These are phyloP conservation scores for Agapostemon virescens DNA, from an alignment of 2,888 invertebrate genomes.

Conservation along the genomic window DNA sequence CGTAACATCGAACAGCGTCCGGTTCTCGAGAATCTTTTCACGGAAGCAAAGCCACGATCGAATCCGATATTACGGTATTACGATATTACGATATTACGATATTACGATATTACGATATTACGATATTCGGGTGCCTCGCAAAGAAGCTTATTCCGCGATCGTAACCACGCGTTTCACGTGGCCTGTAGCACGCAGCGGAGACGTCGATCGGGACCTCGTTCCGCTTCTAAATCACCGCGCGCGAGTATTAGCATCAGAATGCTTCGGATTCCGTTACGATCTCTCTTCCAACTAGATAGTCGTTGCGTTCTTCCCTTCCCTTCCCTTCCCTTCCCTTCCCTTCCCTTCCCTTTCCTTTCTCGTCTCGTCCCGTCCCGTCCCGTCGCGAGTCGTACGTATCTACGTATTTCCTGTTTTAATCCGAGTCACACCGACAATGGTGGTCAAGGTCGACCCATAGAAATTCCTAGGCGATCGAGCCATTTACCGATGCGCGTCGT, in stretches of 20 bases:
- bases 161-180: slow-evolving; percentile 42
- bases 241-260: not conserved
- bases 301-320: not conserved
- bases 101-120: slow-evolving; percentile 51
- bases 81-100: slow-evolving; percentile 52
- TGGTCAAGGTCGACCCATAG: slow-evolving; percentile 23
- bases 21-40: not conserved
- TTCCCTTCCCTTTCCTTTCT: no score
- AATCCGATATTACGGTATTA: slow-evolving; percentile 43
- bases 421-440: not conserved
- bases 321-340: not conserved
- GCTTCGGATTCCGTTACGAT: slow-evolving; percentile 23
- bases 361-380: not conserved
- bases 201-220: slow-evolving; percentile 5
- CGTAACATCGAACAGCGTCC: no score
- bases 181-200: slow-evolving; percentile 22
- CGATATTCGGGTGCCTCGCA: slow-evolving; percentile 43
- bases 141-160: slow-evolving; percentile 45
- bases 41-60: slow-evolving; percentile 26
- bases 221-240: not conserved
- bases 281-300: not conserved
- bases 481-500: slow-evolving; percentile 3
- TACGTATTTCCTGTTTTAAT: slow-evolving; percentile 4
- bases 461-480: not conserved
- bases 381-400: not conserved